Evolutionary conservation across 2,113 vertebrate genomes (phyloP).

Genomic region (Antigone vipio): DNA sequence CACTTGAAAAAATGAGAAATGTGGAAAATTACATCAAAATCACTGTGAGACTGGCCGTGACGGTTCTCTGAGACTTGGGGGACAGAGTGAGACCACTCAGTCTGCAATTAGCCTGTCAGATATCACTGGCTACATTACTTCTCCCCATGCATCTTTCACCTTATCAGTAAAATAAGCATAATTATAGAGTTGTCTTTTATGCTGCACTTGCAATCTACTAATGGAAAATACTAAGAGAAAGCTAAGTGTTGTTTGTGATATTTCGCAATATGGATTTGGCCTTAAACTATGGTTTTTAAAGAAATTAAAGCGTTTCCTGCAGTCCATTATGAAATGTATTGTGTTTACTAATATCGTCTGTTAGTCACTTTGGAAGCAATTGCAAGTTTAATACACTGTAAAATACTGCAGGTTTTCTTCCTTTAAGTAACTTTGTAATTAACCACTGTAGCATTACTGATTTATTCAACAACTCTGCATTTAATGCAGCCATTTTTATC

Average conservation of each 20-base stretch:
- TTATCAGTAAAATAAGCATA: background rate
- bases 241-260: background rate
- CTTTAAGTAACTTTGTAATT: conserved; percentile 55
- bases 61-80: background rate
- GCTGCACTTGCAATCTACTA: background rate
- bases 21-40: background rate
- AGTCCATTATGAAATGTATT: background rate
- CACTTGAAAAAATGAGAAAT: background rate
- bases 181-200: background rate
- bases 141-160: background rate
- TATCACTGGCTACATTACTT: background rate
- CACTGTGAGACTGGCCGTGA: background rate
- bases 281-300: background rate
- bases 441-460: conserved; percentile 15
- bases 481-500: conserved; percentile 17
- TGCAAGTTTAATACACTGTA: background rate
- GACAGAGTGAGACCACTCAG: background rate
- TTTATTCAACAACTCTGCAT: conserved; percentile 22
- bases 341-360: background rate
- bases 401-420: conserved; percentile 21
- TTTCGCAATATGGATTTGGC: background rate
- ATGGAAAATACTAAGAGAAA: background rate
- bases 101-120: background rate
- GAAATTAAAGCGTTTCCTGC: background rate
- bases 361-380: background rate